These are phyloP conservation scores for Drosophila nannoptera DNA, from an alignment of 1,140 invertebrate species.

Conservation along the genomic window DNA sequence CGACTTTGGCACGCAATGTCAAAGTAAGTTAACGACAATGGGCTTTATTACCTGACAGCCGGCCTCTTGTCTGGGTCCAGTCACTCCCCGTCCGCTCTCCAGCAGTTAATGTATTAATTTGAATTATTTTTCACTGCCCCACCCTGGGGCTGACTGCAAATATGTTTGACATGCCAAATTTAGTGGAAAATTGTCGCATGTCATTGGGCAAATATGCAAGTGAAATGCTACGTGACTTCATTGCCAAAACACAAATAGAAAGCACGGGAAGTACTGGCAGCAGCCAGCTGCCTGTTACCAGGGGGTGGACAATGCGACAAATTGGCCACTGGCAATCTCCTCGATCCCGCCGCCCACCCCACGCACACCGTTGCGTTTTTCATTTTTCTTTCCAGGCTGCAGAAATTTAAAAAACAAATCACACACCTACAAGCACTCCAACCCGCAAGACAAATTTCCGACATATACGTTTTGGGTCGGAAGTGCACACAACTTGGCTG, in stretches of 20 bases:
- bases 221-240: slow-evolving; percentile 68
- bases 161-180: slow-evolving; percentile 76
- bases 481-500: slow-evolving; percentile 44
- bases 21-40: slow-evolving; percentile 48
- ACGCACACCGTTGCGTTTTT: slow-evolving; percentile 23
- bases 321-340: slow-evolving; percentile 49
- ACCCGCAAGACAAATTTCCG: slow-evolving; percentile 64
- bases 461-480: slow-evolving; percentile 31
- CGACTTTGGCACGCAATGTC: slow-evolving; percentile 60
- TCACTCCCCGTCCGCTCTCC: slow-evolving; percentile 8
- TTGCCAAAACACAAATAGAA: slow-evolving; percentile 58
- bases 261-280: slow-evolving; percentile 7
- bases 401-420: slow-evolving; percentile 75
- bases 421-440: slow-evolving; percentile 61
- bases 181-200: slow-evolving; percentile 76
- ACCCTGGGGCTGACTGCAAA: slow-evolving; percentile 29
- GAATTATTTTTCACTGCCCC: slow-evolving; percentile 51
- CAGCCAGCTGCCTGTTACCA: not conserved
- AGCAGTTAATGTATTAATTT: slow-evolving; percentile 74
- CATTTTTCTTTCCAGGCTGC: slow-evolving; percentile 25
- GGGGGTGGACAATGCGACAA: slow-evolving; percentile 54
- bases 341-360: not conserved
- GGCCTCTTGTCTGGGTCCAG: not conserved
- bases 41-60: slow-evolving; percentile 62
- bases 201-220: slow-evolving; percentile 68